Evolutionary conservation across 2,888 invertebrate species (phyloP), one percentile per base, ranked within the genome.

Genomic region (Anthrax anthrax): DNA sequence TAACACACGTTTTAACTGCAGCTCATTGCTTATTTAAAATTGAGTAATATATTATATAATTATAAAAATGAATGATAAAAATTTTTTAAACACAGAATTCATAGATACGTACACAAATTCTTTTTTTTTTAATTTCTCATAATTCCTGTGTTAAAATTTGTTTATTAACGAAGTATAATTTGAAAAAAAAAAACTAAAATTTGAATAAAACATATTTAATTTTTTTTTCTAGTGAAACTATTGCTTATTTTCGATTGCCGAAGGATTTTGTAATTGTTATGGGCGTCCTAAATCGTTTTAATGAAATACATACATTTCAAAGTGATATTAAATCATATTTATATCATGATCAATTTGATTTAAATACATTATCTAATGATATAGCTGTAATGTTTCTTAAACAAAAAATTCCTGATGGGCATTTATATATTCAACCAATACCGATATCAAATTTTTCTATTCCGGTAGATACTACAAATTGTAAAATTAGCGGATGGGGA

Each of bases 401-500:
- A 16, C 61, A 58, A 0, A 48, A 47, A 3, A 55, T 64, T 29
- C 60, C 60, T 6, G 52, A 49, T 49, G 45, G 46, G 18, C 51
- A 54, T 40, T 19, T 48, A 0, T 49, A 47, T 0, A 54, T 57
- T 0, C 42, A 27, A 9, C 46, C 59, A 2, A 47, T 63, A 47
- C 14, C 52, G 2, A 43, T 63, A 0, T 54, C 51, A 38, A 34
- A 38, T 10, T 13, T 8, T 17, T 0, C 37, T 0, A 9, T 57
- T 36, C 1, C 29, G 2, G 42, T 40, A 0, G 49, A 42, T 1
- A 53, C 48, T 1, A 32, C 1, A 32, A 4, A 4, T 2, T 64
- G 63, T 38, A 16, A n/a, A 2, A 55, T 63, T 12, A 59, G 58
- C 17, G 63, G 63, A 19, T 64, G 61, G 59, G 64, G 63, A 2